phyloP scores from a whole-genome alignment of 1,140 invertebrate genomes.

The Drosophila mayri region DNA sequence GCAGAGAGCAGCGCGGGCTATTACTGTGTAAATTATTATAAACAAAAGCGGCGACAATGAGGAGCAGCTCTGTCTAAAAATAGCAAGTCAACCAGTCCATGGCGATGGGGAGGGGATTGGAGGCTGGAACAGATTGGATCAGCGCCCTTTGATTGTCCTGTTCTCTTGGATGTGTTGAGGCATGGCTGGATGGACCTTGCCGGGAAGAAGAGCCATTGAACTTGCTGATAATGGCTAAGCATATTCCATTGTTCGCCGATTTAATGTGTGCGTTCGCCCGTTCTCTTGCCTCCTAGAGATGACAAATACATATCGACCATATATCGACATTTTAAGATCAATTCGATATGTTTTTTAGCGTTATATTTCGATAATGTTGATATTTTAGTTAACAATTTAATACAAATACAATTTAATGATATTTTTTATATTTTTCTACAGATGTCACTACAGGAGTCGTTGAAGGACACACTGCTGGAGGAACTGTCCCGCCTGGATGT shows the following conservation, averaged over 20 bases:
- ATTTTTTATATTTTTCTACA: constrained; percentile 62
- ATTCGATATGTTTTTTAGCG: not conserved
- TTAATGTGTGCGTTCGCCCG: not conserved
- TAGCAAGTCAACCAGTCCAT: constrained; percentile 26
- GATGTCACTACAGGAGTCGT: constrained; percentile 88
- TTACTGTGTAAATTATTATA: constrained; percentile 77
- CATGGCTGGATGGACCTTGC: constrained; percentile 28
- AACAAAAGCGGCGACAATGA: constrained; percentile 50
- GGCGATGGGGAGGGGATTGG: not conserved
- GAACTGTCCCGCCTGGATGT: constrained; percentile 91
- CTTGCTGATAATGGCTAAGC: constrained; percentile 57
- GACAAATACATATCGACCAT: not conserved
- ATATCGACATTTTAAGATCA: not conserved
- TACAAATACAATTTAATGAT: not conserved
- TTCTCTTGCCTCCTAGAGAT: not conserved
- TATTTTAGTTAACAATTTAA: not conserved
- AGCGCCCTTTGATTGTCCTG: constrained; percentile 44
- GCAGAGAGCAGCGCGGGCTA: constrained; percentile 17
- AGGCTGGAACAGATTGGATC: constrained; percentile 9
- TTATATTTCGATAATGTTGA: not conserved
- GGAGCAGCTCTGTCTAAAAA: constrained; percentile 34
- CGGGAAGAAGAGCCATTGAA: constrained; percentile 41
- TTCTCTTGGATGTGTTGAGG: constrained; percentile 18
- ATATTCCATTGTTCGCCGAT: constrained; percentile 46
- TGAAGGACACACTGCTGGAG: constrained; percentile 87